phyloP scores from a whole-genome alignment of 2,797 vertebrate genomes.

The Bucorvus abyssinicus region DNA sequence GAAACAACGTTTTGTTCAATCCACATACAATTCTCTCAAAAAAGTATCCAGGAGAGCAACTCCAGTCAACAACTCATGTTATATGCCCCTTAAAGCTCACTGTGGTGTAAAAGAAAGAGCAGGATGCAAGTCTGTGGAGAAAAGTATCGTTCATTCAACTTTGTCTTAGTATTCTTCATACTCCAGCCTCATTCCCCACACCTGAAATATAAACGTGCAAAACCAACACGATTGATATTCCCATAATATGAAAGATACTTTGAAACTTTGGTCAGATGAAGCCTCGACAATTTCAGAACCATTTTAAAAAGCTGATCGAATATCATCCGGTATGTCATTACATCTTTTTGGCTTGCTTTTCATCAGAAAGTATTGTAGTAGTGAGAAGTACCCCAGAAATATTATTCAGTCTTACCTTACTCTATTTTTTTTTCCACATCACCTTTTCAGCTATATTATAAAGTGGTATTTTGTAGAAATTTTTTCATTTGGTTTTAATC shows the following conservation, averaged over 20 bases:
- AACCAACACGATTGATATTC: not conserved
- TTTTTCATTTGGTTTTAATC: not conserved
- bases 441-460: not conserved
- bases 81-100: not conserved
- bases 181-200: rapidly evolving
- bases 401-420: not conserved
- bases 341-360: not conserved
- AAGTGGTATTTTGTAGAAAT: not conserved
- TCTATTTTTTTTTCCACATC: not conserved
- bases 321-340: not conserved
- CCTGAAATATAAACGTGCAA: not conserved
- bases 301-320: not conserved
- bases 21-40: not conserved
- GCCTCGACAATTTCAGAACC: not conserved
- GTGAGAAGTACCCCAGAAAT: not conserved
- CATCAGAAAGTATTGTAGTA: not conserved
- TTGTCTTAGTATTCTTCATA: not conserved
- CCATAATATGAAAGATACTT: not conserved
- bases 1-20: not conserved
- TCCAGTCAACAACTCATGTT: not conserved
- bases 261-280: not conserved
- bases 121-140: not conserved
- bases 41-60: not conserved
- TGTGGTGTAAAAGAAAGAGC: not conserved
- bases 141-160: not conserved